These are phyloP conservation scores for Microcebus murinus DNA, from an alignment of 2,113 vertebrate genomes.

Conservation along the genomic window DNA sequence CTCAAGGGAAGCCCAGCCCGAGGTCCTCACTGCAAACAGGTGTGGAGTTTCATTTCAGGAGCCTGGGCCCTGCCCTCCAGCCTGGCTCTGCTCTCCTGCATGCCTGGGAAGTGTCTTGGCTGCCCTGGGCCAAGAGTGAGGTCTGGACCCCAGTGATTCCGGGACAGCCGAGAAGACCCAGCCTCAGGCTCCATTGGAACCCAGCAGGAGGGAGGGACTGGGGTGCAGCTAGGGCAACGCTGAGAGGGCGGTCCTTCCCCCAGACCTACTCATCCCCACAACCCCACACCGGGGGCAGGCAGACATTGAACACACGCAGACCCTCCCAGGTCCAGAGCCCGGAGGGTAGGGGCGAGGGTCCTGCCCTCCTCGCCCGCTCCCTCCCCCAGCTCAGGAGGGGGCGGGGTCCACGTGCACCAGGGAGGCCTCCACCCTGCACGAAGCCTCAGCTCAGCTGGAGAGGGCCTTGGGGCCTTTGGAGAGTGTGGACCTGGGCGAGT, in stretches of 20 bases:
- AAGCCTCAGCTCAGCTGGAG: background rate
- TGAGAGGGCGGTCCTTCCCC: conserved; percentile 68
- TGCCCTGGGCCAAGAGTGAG: background rate
- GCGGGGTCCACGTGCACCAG: conserved; percentile 65
- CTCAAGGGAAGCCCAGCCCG: background rate
- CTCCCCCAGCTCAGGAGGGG: conserved; percentile 48
- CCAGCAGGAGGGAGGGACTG: conserved; percentile 53
- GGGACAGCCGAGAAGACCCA: background rate
- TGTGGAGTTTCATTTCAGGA: background rate
- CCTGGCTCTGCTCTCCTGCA: background rate
- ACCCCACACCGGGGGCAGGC: conserved; percentile 34
- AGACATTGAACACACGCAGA: background rate
- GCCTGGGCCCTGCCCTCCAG: background rate
- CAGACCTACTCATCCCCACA: conserved; percentile 23
- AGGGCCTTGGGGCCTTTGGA: background rate
- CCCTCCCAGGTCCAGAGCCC: conserved; percentile 32
- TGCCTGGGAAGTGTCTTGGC: background rate
- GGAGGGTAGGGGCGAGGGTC: conserved; percentile 16
- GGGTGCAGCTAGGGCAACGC: conserved; percentile 47
- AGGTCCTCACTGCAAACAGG: background rate
- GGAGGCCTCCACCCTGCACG: background rate
- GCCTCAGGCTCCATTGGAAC: background rate
- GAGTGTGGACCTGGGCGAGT: conserved; percentile 24
- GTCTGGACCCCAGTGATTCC: background rate
- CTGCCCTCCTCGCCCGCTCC: background rate